Evolutionary conservation across 1,140 invertebrate species (phyloP).

Genomic region (Chionoecetes opilio): DNA sequence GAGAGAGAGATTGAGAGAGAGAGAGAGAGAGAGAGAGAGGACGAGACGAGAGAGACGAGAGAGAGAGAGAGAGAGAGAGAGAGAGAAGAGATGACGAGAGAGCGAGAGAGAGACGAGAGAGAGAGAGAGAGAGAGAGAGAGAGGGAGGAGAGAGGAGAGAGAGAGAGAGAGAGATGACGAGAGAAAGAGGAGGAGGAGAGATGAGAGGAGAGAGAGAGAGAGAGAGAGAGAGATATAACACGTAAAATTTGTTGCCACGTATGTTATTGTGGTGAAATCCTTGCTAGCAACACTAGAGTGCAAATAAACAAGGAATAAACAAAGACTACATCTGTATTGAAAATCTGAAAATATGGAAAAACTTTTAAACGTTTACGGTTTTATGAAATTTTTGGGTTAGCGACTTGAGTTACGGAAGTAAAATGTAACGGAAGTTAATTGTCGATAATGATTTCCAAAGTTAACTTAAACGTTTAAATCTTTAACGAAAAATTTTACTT

Average conservation of each 20-base stretch:
- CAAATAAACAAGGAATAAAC: no score
- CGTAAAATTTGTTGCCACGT: not conserved
- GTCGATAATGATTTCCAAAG: not conserved
- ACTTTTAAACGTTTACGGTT: not conserved
- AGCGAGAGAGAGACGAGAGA: no score
- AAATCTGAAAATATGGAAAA: not conserved
- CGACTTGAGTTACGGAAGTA: not conserved
- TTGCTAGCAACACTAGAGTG: not conserved
- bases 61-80: no score
- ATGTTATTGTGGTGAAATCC: no score
- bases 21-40: slow-evolving; percentile 27
- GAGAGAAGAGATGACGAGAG: no score
- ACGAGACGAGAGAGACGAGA: no score
- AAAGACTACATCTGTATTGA: no score
- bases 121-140: no score
- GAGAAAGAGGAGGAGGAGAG: slow-evolving; percentile 24
- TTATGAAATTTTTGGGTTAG: not conserved
- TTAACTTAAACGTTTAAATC: not conserved
- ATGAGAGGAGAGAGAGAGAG: slow-evolving; percentile 15
- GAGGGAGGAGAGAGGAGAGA: no score
- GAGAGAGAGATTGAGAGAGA: no score
- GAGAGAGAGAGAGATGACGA: not conserved
- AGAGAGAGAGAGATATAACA: no score
- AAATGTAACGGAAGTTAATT: not conserved
- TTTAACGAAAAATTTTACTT: not conserved